phyloP scores from a whole-genome alignment of 2,888 invertebrate species.

The Pyralis farinalis region DNA sequence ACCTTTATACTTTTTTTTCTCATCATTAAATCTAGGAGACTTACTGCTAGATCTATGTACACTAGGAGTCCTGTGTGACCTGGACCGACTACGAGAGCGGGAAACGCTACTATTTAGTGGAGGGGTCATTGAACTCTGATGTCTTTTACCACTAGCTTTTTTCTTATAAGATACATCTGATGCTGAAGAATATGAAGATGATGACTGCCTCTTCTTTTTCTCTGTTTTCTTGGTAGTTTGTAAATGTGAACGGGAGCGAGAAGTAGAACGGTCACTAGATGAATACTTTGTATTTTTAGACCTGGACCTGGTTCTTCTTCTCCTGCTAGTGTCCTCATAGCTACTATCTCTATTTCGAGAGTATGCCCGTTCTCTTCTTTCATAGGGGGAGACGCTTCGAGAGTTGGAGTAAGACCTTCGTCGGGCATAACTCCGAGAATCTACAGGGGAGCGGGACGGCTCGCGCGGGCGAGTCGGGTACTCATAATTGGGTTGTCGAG shows the following conservation, averaged over 20 bases:
- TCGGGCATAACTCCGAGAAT: conserved; percentile 33
- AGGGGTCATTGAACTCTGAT: conserved; percentile 40
- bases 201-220: conserved; percentile 34
- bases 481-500: conserved; percentile 29
- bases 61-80: conserved; percentile 32
- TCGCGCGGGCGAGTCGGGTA: conserved; percentile 28
- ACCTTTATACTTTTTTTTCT: conserved; percentile 20
- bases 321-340: conserved; percentile 38
- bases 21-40: conserved; percentile 32
- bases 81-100: conserved; percentile 34
- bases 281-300: conserved; percentile 52
- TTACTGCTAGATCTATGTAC: conserved; percentile 31
- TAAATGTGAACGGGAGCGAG: conserved; percentile 53
- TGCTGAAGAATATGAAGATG: conserved; percentile 48
- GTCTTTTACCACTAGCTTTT: conserved; percentile 25
- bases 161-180: conserved; percentile 53
- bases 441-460: conserved; percentile 30
- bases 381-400: conserved; percentile 54
- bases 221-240: conserved; percentile 36
- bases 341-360: conserved; percentile 50
- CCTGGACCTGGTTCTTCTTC: conserved; percentile 46
- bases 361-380: conserved; percentile 40
- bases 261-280: conserved; percentile 58
- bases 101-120: conserved; percentile 38
- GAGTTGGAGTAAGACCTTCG: conserved; percentile 47